Base-by-base conservation (phyloP, 2,888 invertebrate genomes). In the Parthenolecanium corni region DNA sequence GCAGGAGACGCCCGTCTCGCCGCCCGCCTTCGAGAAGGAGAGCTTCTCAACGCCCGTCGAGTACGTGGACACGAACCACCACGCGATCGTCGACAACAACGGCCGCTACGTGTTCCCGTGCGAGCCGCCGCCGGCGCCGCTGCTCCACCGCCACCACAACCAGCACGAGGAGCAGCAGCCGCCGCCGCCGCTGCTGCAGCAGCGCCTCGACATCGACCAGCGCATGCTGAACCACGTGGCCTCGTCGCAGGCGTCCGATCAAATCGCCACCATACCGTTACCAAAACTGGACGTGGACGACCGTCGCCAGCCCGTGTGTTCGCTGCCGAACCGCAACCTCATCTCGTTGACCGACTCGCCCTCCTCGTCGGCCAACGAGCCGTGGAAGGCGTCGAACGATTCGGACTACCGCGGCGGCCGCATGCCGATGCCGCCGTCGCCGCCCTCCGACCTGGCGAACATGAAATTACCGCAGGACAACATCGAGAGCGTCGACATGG, bases 401-500 rank as follows among this genome's bases (percentile, higher is more conserved):
- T 20, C 58, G 2, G 67, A 68, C 46, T 68, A 67, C 42, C 63
- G 67, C 25, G 49, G 56, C 21, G 31, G 9, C 9, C n/a, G n/a
- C n/a, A 64, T 56, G 20, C 67, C 62, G 16, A 64, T 64, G 62
- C 62, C 44, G 1, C 65, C 58, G 14, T 49, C 65, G 21, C 62
- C 52, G 20, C 63, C 62, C 2, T 11, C 4, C 1, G n/a, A 18
- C 16, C 11, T 20, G 11, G 12, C 6, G 18, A 31, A 11, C 11
- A n/a, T n/a, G 11, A 64, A 56, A 53, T 58, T 63, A 18, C 64
- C 58, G 2, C 65, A 64, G 20, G 87, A 87, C 69, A 87, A 85
- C 71, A 83, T 85, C 3, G 85, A 86, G 71, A 85, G 83, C 71
- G 84, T 89, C 65, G 89, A 90, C 68, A 89, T 89, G 89, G 89